Percentiles rank a stretch among this genome's conserved stretches.
phyloP scores from a whole-genome alignment of 2,888 invertebrate species.

The Myopa testacea region DNA sequence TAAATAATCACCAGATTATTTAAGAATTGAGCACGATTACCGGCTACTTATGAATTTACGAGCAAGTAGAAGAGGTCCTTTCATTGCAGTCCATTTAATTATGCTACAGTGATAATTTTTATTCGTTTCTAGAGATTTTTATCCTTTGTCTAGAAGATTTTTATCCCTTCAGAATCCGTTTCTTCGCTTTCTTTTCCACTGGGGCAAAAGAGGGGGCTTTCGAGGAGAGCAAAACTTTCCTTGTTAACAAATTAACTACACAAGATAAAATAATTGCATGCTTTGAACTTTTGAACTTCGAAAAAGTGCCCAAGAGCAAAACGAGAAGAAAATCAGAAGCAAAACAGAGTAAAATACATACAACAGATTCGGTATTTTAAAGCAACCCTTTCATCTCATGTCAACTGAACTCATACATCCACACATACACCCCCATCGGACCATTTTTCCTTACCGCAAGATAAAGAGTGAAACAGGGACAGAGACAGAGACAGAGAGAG shows the following conservation, averaged over 20 bases:
- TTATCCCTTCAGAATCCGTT: too few species aligned
- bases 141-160: not conserved
- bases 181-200: too few species aligned
- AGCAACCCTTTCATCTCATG: not conserved
- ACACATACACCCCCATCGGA: too few species aligned
- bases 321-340: not conserved
- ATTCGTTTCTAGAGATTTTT: not conserved
- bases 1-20: too few species aligned
- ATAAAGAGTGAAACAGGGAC: too few species aligned
- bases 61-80: too few species aligned
- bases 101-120: not conserved
- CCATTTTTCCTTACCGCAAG: too few species aligned
- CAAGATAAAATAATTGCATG: slow-evolving; percentile 47
- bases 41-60: too few species aligned
- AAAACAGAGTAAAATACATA: not conserved
- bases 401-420: not conserved
- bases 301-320: not conserved
- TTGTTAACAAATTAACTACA: slow-evolving; percentile 60
- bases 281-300: slow-evolving; percentile 21
- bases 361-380: not conserved
- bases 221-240: slow-evolving; percentile 46
- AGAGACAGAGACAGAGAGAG: too few species aligned
- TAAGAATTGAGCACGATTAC: too few species aligned
- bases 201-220: not conserved
- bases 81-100: not conserved